Evolutionary conservation across 1,140 invertebrate genomes (phyloP).

Genomic region (Bombus balteatus): DNA sequence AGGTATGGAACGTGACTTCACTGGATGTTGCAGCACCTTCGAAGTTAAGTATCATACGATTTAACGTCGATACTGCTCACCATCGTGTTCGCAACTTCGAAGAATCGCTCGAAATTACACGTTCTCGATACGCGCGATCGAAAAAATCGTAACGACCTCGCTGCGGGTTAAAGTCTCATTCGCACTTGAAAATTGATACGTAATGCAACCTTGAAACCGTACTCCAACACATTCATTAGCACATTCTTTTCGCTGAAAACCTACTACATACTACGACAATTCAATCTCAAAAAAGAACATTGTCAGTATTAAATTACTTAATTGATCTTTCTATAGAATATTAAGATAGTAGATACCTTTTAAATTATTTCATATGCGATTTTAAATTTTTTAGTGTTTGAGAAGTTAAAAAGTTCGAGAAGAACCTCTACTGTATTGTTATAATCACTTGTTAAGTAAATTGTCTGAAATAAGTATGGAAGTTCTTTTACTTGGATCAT

Average conservation of each 20-base stretch:
- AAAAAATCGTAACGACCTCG: constrained; percentile 22
- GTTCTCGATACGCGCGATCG: constrained; percentile 1
- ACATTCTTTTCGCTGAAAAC: not conserved
- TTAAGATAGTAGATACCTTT: no score
- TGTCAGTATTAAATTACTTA: not conserved
- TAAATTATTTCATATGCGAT: no score
- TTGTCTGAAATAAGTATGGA: not conserved
- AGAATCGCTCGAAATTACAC: constrained; percentile 29
- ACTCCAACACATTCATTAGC: not conserved
- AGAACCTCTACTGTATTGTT: no score
- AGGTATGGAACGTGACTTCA: not conserved
- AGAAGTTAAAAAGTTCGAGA: no score
- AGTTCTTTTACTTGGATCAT: not conserved
- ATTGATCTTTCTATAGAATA: not conserved
- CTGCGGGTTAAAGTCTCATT: not conserved
- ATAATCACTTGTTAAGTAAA: not conserved
- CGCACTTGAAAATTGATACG: not conserved
- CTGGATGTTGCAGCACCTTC: constrained; percentile 9
- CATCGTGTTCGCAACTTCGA: constrained; percentile 6
- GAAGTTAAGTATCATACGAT: constrained; percentile 15
- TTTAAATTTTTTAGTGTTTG: no score
- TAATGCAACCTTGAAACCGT: not conserved
- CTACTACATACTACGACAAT: not conserved
- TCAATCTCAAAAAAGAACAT: no score
- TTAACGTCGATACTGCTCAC: constrained; percentile 19